Conservation (phyloP, 2,113 vertebrate genomes). For the Machaerirhynchus nigripectus region DNA sequence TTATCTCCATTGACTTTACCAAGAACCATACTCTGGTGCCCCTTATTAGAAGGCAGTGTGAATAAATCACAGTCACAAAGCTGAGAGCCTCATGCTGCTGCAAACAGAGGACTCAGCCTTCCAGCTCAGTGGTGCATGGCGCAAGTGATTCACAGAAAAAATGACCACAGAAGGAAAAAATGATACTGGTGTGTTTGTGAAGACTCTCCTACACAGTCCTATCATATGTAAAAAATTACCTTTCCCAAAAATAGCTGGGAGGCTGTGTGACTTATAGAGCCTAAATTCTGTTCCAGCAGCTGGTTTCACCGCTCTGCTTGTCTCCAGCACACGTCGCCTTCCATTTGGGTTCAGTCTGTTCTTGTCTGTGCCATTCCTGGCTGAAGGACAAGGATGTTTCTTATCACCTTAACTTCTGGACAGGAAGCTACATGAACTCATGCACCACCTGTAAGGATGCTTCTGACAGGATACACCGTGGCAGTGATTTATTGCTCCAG, state of each 20-base stretch:
- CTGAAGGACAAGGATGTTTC: background rate
- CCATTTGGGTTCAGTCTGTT: background rate
- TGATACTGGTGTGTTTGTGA: background rate
- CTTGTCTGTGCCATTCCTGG: background rate
- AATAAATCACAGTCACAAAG: background rate
- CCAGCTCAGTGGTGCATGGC: background rate
- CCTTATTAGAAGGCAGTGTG: background rate
- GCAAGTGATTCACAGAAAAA: background rate
- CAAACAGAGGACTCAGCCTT: background rate
- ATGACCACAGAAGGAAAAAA: background rate
- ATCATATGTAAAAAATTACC: background rate
- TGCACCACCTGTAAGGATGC: background rate
- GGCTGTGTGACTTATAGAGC: background rate
- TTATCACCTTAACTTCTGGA: background rate
- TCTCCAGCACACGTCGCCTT: background rate
- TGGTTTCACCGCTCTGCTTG: background rate
- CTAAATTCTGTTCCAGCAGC: background rate
- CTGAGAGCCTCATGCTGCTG: background rate
- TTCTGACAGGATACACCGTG: accelerated
- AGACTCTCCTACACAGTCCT: background rate
- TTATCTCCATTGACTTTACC: background rate
- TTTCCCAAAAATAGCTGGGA: background rate
- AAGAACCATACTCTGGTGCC: background rate
- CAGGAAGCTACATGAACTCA: background rate
- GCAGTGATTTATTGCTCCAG: background rate